Evolutionary conservation across 1,140 invertebrate species (phyloP).

Genomic region (Pararge aegeria): DNA sequence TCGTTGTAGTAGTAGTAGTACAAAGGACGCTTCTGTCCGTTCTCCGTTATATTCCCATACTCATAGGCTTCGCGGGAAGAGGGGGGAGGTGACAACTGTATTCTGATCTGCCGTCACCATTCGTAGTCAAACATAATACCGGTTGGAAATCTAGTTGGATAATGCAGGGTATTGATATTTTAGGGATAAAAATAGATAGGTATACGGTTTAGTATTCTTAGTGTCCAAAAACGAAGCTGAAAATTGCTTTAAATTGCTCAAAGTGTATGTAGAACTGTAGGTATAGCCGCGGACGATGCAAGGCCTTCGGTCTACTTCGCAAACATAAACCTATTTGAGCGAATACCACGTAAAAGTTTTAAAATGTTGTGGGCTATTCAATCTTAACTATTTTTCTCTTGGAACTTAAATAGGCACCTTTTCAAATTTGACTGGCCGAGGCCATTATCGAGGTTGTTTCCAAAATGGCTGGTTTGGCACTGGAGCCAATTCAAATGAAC

Average conservation of each 20-base stretch:
- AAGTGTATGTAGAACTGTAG: conserved; percentile 6
- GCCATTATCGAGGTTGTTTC: background rate
- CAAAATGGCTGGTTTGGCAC: no score
- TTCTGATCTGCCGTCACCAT: no score
- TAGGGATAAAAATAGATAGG: no score
- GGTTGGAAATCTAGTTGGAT: no score
- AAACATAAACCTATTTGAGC: conserved; percentile 11
- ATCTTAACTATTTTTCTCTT: conserved; percentile 3
- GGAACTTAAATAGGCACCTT: conserved; percentile 1
- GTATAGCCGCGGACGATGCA: background rate
- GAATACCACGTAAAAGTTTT: conserved; percentile 9
- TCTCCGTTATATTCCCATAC: no score
- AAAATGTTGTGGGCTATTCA: conserved; percentile 7
- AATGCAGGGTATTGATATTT: no score
- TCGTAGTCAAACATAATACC: no score
- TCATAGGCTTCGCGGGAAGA: no score
- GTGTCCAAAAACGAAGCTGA: background rate
- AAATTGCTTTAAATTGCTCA: background rate
- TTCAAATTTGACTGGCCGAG: background rate
- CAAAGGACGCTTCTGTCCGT: no score
- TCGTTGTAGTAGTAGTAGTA: no score
- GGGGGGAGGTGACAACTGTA: no score
- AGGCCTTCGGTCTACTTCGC: conserved; percentile 8
- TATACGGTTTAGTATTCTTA: background rate
- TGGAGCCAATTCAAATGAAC: no score